These are phyloP conservation scores for Dolichopus griseipennis DNA, from an alignment of 2,888 invertebrate genomes.

Conservation along the genomic window DNA sequence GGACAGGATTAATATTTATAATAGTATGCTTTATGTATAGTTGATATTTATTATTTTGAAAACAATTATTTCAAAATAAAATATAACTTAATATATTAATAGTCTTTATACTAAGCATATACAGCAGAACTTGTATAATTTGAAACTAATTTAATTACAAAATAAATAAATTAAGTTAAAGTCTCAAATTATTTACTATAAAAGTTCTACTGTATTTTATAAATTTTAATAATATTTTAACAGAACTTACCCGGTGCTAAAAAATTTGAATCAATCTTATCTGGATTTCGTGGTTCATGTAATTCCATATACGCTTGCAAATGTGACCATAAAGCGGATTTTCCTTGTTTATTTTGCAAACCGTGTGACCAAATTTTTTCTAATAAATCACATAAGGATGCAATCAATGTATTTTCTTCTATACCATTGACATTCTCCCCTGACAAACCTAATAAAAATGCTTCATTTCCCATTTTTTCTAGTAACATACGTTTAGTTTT, in stretches of 20 bases:
- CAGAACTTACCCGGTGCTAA: conserved; percentile 45
- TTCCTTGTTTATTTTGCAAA: conserved; percentile 88
- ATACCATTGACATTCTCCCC: conserved; percentile 67
- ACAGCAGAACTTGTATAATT: no score
- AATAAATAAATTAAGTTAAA: no score
- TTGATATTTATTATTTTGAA: no score
- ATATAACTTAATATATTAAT: no score
- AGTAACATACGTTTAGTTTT: conserved; percentile 97
- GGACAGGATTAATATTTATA: background rate
- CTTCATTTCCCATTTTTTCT: conserved; percentile 98
- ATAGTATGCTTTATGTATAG: no score
- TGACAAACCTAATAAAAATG: conserved; percentile 84
- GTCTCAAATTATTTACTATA: background rate
- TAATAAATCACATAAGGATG: conserved; percentile 92
- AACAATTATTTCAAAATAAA: no score
- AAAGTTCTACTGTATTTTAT: background rate
- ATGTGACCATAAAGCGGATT: conserved; percentile 96
- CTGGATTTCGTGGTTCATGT: conserved; percentile 56
- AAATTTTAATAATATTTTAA: conserved; percentile 2
- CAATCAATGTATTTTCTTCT: conserved; percentile 96
- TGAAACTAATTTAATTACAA: no score
- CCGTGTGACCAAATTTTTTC: conserved; percentile 98
- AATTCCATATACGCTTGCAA: conserved; percentile 80
- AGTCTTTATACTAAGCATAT: no score
- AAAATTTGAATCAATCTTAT: conserved; percentile 49